Evolutionary conservation across 2,888 invertebrate genomes (phyloP).

Genomic region (Hyles lineata): DNA sequence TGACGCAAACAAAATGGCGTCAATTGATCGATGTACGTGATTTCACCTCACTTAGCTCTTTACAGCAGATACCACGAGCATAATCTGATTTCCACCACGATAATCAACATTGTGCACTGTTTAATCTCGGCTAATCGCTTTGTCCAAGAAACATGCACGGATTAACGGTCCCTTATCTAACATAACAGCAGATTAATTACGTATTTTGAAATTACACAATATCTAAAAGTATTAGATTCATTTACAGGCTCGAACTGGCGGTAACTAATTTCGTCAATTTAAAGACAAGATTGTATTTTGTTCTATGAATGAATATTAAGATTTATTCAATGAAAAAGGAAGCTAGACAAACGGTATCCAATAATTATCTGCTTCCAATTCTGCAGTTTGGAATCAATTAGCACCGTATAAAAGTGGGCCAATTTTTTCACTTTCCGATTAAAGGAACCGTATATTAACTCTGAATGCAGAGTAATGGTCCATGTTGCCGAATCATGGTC

Average conservation of each 20-base stretch:
- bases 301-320: too few relatives aligned
- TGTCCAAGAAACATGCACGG: conserved; percentile 38
- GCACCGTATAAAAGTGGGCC: conserved; percentile 38
- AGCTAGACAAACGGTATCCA: neutral
- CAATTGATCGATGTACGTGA: neutral
- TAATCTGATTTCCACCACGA: conserved; percentile 28
- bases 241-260: too few relatives aligned
- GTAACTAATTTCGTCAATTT: too few relatives aligned
- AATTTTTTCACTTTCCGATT: conserved; percentile 43
- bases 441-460: conserved; percentile 40
- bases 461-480: conserved; percentile 22
- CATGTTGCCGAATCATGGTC: conserved; percentile 1
- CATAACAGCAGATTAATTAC: conserved; percentile 14
- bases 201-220: neutral
- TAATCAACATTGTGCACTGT: conserved; percentile 32
- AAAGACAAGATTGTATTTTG: too few relatives aligned
- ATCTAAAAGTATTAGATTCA: neutral
- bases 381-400: conserved; percentile 17
- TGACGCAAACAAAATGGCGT: neutral
- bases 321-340: neutral
- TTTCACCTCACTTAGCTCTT: conserved; percentile 16
- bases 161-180: conserved; percentile 40
- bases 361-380: neutral
- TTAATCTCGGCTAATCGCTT: conserved; percentile 47
- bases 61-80: neutral